Evolutionary conservation across 2,113 vertebrate genomes (phyloP).

Genomic region (Laterallus jamaicensis): DNA sequence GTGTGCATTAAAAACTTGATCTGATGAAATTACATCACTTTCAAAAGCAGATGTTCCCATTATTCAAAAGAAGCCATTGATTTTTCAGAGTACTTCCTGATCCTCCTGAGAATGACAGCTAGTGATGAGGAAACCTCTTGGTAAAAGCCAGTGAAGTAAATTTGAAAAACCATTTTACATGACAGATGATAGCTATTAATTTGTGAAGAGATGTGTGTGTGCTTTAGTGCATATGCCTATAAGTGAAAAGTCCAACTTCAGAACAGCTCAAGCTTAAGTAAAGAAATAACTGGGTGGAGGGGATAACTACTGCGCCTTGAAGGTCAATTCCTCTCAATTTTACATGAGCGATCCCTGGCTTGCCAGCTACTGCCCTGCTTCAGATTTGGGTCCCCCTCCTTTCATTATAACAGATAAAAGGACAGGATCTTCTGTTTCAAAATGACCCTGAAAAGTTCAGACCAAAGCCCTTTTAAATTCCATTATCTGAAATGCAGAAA

Average conservation of each 20-base stretch:
- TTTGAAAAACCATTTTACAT: slow-evolving; percentile 27
- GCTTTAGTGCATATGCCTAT: background rate
- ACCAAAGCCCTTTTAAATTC: slow-evolving; percentile 28
- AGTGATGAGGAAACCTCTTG: slow-evolving; percentile 30
- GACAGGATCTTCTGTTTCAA: slow-evolving; percentile 5
- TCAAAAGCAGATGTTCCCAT: slow-evolving; percentile 29
- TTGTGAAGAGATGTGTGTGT: background rate
- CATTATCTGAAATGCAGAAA: slow-evolving; percentile 31
- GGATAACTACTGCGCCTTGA: background rate
- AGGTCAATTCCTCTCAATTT: background rate
- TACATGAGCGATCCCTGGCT: background rate
- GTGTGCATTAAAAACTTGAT: background rate
- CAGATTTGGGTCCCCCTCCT: background rate
- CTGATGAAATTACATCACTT: background rate
- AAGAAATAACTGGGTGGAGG: background rate
- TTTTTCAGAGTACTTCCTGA: slow-evolving; percentile 31
- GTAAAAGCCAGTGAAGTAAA: slow-evolving; percentile 26
- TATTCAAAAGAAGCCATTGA: slow-evolving; percentile 25
- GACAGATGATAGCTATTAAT: slow-evolving; percentile 56
- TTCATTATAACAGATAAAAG: background rate
- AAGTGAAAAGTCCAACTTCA: background rate
- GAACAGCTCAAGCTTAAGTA: background rate
- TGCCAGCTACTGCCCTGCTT: background rate
- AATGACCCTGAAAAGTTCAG: slow-evolving; percentile 48
- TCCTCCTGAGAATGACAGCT: slow-evolving; percentile 36